Evolutionary conservation across 2,888 invertebrate species (phyloP).

Genomic region (Philereme vetulata): DNA sequence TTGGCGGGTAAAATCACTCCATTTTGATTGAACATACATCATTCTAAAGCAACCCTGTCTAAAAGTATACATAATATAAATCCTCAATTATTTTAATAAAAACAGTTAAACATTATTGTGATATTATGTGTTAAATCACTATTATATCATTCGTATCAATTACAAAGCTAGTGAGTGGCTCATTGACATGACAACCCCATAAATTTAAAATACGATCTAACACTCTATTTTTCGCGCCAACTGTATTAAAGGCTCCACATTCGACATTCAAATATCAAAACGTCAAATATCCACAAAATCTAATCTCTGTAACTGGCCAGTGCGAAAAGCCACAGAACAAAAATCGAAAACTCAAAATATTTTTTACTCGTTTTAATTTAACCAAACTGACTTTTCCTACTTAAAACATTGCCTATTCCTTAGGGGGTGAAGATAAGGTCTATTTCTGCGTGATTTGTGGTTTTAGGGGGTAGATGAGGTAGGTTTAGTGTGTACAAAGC

Average conservation of each 20-base stretch:
- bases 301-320: constrained; percentile 21
- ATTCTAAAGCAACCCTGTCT: too few relatives aligned
- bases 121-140: too few relatives aligned
- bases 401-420: not conserved
- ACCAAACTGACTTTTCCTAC: not conserved
- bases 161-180: too few relatives aligned
- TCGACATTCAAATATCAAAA: constrained; percentile 16
- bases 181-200: too few relatives aligned
- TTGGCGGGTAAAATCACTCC: too few relatives aligned
- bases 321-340: constrained; percentile 21
- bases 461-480: constrained; percentile 12
- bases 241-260: not conserved
- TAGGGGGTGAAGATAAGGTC: not conserved
- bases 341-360: constrained; percentile 16
- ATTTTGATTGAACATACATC: too few relatives aligned
- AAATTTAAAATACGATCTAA: too few relatives aligned
- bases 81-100: too few relatives aligned
- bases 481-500: constrained; percentile 36
- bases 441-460: constrained; percentile 1
- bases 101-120: too few relatives aligned
- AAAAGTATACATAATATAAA: too few relatives aligned
- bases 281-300: constrained; percentile 16
- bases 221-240: not conserved
- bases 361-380: constrained; percentile 17
- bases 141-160: too few relatives aligned